These are phyloP conservation scores for Petrophora chlorosata DNA, from an alignment of 2,888 invertebrate genomes.

Conservation along the genomic window DNA sequence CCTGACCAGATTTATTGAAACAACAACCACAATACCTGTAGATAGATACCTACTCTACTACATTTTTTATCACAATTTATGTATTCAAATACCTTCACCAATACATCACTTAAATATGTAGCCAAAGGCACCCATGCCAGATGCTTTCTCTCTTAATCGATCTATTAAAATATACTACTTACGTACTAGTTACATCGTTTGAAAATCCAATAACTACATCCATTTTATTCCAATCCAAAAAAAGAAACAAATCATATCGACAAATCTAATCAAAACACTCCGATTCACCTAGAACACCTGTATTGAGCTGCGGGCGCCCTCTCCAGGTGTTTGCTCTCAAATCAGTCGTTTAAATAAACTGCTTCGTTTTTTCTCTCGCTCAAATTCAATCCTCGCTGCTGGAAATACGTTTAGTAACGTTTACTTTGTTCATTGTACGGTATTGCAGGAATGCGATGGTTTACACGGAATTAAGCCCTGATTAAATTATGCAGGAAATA, in stretches of 20 bases:
- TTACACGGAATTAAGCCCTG: constrained; percentile 29
- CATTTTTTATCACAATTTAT: no score
- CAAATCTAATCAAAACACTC: constrained; percentile 19
- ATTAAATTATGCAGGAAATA: constrained; percentile 25
- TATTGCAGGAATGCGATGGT: constrained; percentile 38
- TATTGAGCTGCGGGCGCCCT: constrained; percentile 62
- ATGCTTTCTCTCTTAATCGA: no score
- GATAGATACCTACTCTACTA: no score
- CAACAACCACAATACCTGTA: no score
- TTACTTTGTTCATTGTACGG: constrained; percentile 55
- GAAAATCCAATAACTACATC: not conserved
- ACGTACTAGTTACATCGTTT: not conserved
- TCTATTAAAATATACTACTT: no score
- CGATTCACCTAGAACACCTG: constrained; percentile 32
- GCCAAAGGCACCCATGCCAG: no score
- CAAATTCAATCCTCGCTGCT: constrained; percentile 68
- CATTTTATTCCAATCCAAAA: constrained; percentile 5
- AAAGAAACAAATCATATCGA: constrained; percentile 21
- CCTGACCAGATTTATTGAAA: no score
- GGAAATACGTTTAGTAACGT: constrained; percentile 63
- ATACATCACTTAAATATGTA: no score
- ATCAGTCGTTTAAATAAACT: constrained; percentile 78
- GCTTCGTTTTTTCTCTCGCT: constrained; percentile 67
- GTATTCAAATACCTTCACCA: no score
- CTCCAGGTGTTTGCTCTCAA: constrained; percentile 73